Evolutionary conservation across 92 coral and sea anemone species (phyloP).

Genomic region (Palythoa caribaeorum): DNA sequence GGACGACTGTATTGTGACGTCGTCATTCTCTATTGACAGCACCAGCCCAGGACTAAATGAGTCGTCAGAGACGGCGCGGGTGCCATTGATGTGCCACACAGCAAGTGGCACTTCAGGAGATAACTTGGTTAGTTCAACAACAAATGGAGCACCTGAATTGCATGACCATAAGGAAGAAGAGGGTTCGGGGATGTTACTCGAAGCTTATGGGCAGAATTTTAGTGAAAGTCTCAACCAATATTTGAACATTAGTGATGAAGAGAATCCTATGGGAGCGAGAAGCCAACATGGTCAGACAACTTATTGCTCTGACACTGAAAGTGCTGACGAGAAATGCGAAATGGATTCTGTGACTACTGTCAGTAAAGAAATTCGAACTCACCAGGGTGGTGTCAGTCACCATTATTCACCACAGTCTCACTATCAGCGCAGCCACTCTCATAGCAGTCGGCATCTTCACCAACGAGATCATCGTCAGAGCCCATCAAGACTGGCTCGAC

Average conservation of each 20-base stretch:
- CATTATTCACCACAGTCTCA: constrained; percentile 36
- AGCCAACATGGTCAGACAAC: constrained; percentile 44
- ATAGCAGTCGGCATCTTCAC: constrained; percentile 48
- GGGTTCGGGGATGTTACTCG: constrained; percentile 7
- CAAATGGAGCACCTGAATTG: constrained; percentile 62
- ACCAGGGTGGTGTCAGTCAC: not conserved
- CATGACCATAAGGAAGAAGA: constrained; percentile 48
- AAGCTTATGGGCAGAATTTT: constrained; percentile 36
- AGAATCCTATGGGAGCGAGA: constrained; percentile 17
- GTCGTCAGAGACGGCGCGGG: constrained; percentile 20
- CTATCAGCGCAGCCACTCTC: constrained; percentile 38
- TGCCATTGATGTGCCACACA: constrained; percentile 57
- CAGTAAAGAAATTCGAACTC: constrained; percentile 4
- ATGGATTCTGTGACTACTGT: constrained; percentile 36
- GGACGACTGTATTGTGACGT: constrained; percentile 90
- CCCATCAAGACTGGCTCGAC: constrained; percentile 70
- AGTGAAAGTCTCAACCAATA: constrained; percentile 40
- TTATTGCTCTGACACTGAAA: constrained; percentile 86
- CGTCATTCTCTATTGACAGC: constrained; percentile 87
- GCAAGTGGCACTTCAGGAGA: constrained; percentile 63
- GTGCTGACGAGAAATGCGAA: constrained; percentile 90
- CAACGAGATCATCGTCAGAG: constrained; percentile 57
- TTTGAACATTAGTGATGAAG: constrained; percentile 50
- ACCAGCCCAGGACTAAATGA: constrained; percentile 79
- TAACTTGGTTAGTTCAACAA: constrained; percentile 80